Base-by-base conservation (phyloP, 2,888 invertebrate species). In the Isotomurus palustris region DNA sequence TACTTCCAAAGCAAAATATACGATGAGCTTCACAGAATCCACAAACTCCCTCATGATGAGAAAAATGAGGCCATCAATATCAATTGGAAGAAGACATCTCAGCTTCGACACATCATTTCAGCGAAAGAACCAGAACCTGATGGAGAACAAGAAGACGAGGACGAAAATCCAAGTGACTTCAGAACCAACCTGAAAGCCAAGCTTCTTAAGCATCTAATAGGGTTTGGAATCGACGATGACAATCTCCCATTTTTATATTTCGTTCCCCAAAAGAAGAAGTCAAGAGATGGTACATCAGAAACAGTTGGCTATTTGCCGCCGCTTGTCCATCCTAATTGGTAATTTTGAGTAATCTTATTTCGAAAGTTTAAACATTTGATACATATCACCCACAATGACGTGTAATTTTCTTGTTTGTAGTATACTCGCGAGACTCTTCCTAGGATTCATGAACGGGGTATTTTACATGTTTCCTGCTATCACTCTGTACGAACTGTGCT, bases 1-100 rank as follows among this genome's bases (percentile, higher is more conserved):
- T 60, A 52, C 36, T 60, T 60, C 35, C 56, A 60, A 25, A 49
- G 50, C 45, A 58, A 58, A 54, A 58, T 58, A 22, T 54, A 58
- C 24, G 53, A 49, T 38, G 53, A 53, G 32, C 8, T 32, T 12
- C 10, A 44, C 25, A 24, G 24, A 25, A 6, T 44, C 24, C 10
- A 44, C 25, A n/a, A 36, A 51, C 50, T n/a, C 32, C 51, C 0
- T 14, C 10, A 17, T 54, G 50, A 38, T 38, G 22, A 1, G 59
- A 51, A 3, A 47, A 52, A 24, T 52, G 56, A 27, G 21, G n/a
- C 19, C 52, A 56, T 22, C 47, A 52, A 27, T 41, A 52, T n/a
- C 12, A 47, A 8, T 29, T 60, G 41, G 14, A 24, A 27, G 5
- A 27, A 29, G 5, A 56, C 60, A 21, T 32, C 52, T 27, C 48